A percentile compares a stretch with the other conserved stretches of the same genome.
phyloP scores from a whole-genome alignment of 1,140 invertebrate genomes.

The Drosophila pruinosa region DNA sequence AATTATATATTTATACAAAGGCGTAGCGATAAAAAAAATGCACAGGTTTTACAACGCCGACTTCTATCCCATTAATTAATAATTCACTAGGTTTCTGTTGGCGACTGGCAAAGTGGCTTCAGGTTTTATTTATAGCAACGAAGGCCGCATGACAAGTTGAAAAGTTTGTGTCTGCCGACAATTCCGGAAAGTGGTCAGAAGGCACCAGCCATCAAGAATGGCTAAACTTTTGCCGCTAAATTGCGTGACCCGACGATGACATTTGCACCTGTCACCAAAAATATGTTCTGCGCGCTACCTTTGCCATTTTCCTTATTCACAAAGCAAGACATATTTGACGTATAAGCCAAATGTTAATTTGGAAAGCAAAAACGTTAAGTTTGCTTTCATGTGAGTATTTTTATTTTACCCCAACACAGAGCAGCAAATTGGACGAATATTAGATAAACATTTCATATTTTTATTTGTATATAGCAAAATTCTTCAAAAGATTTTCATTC shows the following conservation, averaged over 20 bases:
- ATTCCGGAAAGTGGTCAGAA: conserved; percentile 32
- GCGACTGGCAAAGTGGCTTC: conserved; percentile 1
- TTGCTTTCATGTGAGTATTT: conserved; percentile 2
- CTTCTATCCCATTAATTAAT: conserved; percentile 11
- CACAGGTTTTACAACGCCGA: neutral
- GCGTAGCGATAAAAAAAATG: neutral
- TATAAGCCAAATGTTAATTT: neutral
- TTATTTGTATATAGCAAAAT: neutral
- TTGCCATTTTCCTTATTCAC: neutral
- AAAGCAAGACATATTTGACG: conserved; percentile 9
- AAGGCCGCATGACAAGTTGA: conserved; percentile 49
- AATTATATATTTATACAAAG: neutral
- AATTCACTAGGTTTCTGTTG: conserved; percentile 30
- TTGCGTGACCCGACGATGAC: conserved; percentile 46
- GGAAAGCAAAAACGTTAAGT: neutral
- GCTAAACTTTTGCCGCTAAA: conserved; percentile 28
- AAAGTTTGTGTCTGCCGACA: conserved; percentile 49
- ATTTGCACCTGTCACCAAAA: conserved; percentile 56
- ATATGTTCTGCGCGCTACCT: neutral
- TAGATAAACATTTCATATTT: no score
- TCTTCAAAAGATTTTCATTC: neutral
- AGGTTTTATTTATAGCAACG: conserved; percentile 30
- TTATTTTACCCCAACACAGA: no score
- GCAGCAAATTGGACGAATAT: no score
- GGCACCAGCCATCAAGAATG: conserved; percentile 3